phyloP scores from a whole-genome alignment of 2,888 invertebrate genomes.

The Flabesymbios commensalis region DNA sequence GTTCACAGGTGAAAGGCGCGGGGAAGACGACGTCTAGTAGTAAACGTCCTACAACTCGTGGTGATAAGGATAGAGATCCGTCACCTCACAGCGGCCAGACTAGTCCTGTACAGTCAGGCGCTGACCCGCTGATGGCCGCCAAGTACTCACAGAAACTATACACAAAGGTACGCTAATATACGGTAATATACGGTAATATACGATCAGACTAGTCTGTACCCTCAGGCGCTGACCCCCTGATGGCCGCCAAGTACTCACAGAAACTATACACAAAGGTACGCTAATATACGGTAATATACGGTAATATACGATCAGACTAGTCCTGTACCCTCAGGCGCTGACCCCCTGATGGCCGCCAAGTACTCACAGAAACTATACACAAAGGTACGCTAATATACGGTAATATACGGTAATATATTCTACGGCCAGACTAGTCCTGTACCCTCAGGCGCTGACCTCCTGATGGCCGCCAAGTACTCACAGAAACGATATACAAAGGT shows the following conservation, averaged over 20 bases:
- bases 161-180: background rate
- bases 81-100: background rate
- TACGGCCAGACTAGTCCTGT: background rate
- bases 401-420: too few relatives aligned
- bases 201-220: background rate
- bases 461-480: background rate
- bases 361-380: background rate
- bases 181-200: too few relatives aligned
- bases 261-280: slow-evolving; percentile 1
- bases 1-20: too few relatives aligned
- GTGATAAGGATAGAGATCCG: background rate
- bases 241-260: background rate
- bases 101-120: background rate
- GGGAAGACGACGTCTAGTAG: background rate
- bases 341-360: background rate
- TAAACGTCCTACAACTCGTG: background rate
- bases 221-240: background rate
- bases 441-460: background rate
- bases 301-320: background rate
- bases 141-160: background rate
- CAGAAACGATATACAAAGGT: background rate
- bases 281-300: too few relatives aligned
- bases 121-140: background rate
- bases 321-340: background rate
- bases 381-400: background rate